Evolutionary conservation across 2,888 invertebrate genomes (phyloP), one percentile per base, ranked within the genome.

Genomic region (Watsonalla cultraria): DNA sequence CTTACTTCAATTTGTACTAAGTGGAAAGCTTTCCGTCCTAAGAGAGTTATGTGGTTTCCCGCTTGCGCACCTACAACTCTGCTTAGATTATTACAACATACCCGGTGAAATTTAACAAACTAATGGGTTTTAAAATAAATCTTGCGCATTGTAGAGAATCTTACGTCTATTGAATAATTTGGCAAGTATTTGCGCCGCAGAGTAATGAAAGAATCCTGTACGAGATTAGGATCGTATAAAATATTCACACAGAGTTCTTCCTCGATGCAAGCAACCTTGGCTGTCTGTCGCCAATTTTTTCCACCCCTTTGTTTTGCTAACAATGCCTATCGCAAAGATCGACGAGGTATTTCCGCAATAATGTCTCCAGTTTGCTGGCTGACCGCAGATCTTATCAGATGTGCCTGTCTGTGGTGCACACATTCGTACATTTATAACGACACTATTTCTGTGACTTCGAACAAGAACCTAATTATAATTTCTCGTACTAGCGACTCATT

Each of bases 181-280:
- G 24, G 24, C 24, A 24, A 24, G 24, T 24, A 24, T 24, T 24
- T 24, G 24, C 24, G 24, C 24, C 24, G 7, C 53, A 34, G 46
- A 46, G 62, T 68, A 71, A 76, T 71, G 72, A 70, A 60, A 57
- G 59, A 74, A 70, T 59, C 70, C 57, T 67, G 69, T 72, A 62
- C 54, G 56, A 65, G 67, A 72, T 74, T 70, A 70, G 68, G 56
- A 54, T 52, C 56, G 49, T 55, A 51, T 74, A 61, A 70, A 76
- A 59, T 71, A 74, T 73, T 70, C 60, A 71, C 51, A 51, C 55
- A 47, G 46, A 52, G 48, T 54, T 51, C 55, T 51, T 49, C 14
- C 37, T 15, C 15, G 7, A 11, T 42, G 11, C 42, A 8, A 42
- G 11, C 5, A 11, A 11, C 42, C 42, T 7, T 8, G 8, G 37